Percentiles rank a stretch among this genome's conserved stretches.
phyloP scores from a whole-genome alignment of 2,113 vertebrate species.

The Camelus bactrianus region DNA sequence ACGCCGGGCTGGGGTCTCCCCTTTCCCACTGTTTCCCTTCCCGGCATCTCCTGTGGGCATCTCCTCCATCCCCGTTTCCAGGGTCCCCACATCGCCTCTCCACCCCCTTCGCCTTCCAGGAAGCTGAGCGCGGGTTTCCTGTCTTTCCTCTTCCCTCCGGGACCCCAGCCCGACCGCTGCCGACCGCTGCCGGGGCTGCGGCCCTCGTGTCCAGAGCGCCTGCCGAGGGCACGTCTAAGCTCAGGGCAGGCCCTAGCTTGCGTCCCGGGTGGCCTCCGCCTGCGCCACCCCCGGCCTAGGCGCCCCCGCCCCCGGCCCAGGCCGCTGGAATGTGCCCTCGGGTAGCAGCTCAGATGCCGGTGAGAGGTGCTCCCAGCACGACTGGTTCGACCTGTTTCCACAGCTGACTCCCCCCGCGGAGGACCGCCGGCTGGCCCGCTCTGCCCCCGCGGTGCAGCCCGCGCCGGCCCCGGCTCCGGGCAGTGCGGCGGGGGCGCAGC shows the following conservation, averaged over 20 bases:
- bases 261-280: not conserved
- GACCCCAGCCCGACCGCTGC: fast-evolving
- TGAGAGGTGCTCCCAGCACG: not conserved
- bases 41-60: too few species aligned
- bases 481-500: too few species aligned
- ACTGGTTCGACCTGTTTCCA: conserved; percentile 50
- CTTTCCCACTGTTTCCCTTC: too few species aligned
- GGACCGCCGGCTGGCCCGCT: not conserved
- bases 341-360: not conserved
- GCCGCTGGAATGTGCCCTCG: not conserved
- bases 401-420: too few species aligned
- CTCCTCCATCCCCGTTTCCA: too few species aligned
- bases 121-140: not conserved
- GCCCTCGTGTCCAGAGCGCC: not conserved
- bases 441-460: not conserved
- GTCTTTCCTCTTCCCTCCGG: fast-evolving
- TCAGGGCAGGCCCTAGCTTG: fast-evolving
- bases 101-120: too few species aligned
- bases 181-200: fast-evolving
- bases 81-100: too few species aligned
- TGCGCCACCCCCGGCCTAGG: fast-evolving
- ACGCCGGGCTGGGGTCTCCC: too few species aligned
- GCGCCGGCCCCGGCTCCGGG: too few species aligned
- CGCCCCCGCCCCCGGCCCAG: too few species aligned
- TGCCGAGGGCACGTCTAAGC: fast-evolving